phyloP scores from a whole-genome alignment of 2,797 vertebrate genomes.

The Tinamus major region DNA sequence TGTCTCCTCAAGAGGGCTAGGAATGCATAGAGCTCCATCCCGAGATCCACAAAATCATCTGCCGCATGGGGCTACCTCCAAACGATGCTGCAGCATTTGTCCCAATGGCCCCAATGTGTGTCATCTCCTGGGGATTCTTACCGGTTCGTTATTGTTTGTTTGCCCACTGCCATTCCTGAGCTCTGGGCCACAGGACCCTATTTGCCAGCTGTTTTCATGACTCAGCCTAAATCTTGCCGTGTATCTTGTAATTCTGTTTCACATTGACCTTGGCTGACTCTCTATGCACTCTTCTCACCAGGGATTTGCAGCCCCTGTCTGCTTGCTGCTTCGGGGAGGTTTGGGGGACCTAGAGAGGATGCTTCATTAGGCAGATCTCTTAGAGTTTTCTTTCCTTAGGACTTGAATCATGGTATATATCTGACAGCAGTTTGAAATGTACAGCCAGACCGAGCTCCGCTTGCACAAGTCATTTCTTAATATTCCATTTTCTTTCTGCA shows the following conservation, averaged over 20 bases:
- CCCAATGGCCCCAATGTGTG: accelerated
- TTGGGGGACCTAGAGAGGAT: not conserved
- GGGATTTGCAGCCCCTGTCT: not conserved
- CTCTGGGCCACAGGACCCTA: not conserved
- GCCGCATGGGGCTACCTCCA: not conserved
- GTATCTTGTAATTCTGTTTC: not conserved
- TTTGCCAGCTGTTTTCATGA: not conserved
- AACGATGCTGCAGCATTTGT: not conserved
- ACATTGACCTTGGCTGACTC: not conserved
- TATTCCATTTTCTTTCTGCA: not conserved
- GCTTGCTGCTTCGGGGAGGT: not conserved
- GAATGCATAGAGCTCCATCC: not conserved
- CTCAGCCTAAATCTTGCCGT: not conserved
- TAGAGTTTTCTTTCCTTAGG: not conserved
- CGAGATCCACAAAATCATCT: accelerated
- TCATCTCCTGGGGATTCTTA: not conserved
- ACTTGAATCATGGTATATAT: not conserved
- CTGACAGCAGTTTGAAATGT: not conserved
- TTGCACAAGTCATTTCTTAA: not conserved
- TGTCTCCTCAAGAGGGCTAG: not conserved
- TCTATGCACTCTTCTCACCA: not conserved
- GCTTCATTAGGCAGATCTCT: not conserved
- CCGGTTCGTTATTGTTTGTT: not conserved
- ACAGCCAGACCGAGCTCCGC: not conserved
- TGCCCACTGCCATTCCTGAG: not conserved